Evolutionary conservation across 2,113 vertebrate genomes (phyloP).

Genomic region (Prietella phreatophila): DNA sequence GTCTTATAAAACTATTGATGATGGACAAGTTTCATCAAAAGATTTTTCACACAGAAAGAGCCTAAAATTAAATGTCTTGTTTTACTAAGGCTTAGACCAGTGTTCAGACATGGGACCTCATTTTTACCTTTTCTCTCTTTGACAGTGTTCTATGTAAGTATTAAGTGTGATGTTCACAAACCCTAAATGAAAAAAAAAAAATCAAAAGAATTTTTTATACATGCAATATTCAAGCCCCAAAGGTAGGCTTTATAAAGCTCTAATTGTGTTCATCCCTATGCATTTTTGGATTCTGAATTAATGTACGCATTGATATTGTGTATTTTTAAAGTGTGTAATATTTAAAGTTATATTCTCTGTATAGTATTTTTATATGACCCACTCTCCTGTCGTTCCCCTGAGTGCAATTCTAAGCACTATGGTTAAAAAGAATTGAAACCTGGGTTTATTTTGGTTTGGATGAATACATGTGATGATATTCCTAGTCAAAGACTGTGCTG

Average conservation of each 20-base stretch:
- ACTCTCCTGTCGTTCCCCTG: slow-evolving; percentile 62
- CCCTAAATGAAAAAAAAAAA: slow-evolving; percentile 32
- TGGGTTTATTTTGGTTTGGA: slow-evolving; percentile 68
- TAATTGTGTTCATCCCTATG: slow-evolving; percentile 74
- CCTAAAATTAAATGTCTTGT: background rate
- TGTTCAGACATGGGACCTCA: slow-evolving; percentile 10
- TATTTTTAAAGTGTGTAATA: slow-evolving; percentile 90
- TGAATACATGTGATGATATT: slow-evolving; percentile 70
- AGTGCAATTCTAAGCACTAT: slow-evolving; percentile 75
- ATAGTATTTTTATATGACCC: slow-evolving; percentile 95
- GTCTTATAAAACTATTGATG: background rate
- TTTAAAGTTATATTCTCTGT: slow-evolving; percentile 89
- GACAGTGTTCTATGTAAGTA: slow-evolving; percentile 34
- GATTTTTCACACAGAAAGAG: background rate
- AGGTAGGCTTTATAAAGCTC: slow-evolving; percentile 62
- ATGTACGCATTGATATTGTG: slow-evolving; percentile 71
- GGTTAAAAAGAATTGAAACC: slow-evolving; percentile 58
- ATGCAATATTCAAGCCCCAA: slow-evolving; percentile 68
- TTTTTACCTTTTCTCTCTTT: slow-evolving; percentile 40
- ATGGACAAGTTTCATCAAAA: slow-evolving; percentile 1
- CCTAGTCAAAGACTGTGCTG: slow-evolving; percentile 67
- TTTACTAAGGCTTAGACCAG: slow-evolving; percentile 1
- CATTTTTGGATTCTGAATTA: slow-evolving; percentile 73
- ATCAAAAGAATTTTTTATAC: slow-evolving; percentile 66
- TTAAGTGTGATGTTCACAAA: slow-evolving; percentile 47